Percentiles rank a stretch among this genome's conserved stretches.
Conservation (phyloP, 2,888 invertebrate genomes). For the Lepidocyrtinus sp. region DNA sequence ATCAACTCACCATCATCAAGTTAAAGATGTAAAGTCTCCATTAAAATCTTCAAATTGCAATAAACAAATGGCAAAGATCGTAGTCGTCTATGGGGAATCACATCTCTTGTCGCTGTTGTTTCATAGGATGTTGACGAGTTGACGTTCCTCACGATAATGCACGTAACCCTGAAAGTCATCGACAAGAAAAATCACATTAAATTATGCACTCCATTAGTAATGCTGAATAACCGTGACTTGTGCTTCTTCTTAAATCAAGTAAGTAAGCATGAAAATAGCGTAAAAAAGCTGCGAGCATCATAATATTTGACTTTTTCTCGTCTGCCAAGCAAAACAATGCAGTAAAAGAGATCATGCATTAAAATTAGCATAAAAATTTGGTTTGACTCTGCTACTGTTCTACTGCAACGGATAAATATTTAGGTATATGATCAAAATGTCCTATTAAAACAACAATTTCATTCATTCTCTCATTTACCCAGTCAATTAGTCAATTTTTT, state of each 20-base stretch:
- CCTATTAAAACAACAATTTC: too few relatives aligned
- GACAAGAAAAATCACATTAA: constrained; percentile 51
- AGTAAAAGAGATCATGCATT: too few relatives aligned
- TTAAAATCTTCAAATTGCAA: too few relatives aligned
- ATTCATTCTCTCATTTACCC: too few relatives aligned
- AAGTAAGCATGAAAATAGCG: neutral
- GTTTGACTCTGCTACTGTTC: too few relatives aligned
- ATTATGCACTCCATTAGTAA: constrained; percentile 48
- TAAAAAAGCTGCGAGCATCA: neutral
- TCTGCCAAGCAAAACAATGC: too few relatives aligned
- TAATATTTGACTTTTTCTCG: neutral
- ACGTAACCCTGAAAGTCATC: constrained; percentile 52
- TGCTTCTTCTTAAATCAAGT: constrained; percentile 5
- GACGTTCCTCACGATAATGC: constrained; percentile 16
- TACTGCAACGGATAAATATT: too few relatives aligned
- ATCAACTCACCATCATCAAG: neutral
- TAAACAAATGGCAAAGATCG: too few relatives aligned
- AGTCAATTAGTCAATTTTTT: too few relatives aligned
- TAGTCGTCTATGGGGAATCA: neutral
- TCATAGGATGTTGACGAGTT: neutral
- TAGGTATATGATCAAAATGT: too few relatives aligned
- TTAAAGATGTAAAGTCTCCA: too few relatives aligned
- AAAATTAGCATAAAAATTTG: too few relatives aligned
- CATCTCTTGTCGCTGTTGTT: neutral
- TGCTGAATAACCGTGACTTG: constrained; percentile 53